Base-by-base conservation (phyloP, 2,797 vertebrate species). In the Cossypha dichroa region DNA sequence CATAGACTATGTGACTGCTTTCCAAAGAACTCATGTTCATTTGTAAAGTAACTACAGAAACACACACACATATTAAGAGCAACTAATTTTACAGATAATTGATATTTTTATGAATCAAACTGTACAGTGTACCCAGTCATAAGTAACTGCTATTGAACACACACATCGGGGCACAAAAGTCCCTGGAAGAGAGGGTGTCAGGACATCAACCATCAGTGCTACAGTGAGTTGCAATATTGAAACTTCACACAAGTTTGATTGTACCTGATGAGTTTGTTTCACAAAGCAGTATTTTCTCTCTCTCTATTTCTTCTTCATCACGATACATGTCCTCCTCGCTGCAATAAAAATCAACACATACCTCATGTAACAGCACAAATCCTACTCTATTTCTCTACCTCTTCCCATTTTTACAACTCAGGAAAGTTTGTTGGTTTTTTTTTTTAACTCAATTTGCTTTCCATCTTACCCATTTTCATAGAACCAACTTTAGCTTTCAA, bases 271-370 rank as follows among this genome's bases (percentile, higher is more conserved):
- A 77, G 80, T 59, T 96, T 62, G 74, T 95, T 96, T 97, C 97
- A 97, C 40, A 86, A 76, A 96, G 95, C 11, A 96, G 43, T 45
- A 96, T 93, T 90, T 96, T 98, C 79, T 98, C 97, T 90, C 98
- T 98, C 95, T 98, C 96, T 96, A 99, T 98, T 97, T 99, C 99
- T 93, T 99, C 98, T 25, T 97, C 98, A 46, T 98, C 99, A 95
- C 98, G 98, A 97, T 99, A 99, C 91, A 99, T 96, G 95, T 99
- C 99, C 97, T 99, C 98, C 68, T 98, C 98, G 29, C 99, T 99
- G 96, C 75, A 97, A 96, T 63, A 95, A 97, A 94, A 97, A 94
- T 12, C 70, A 88, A 64, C 49, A 68, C 31, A 85, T n/a, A 94
- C 41, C 86, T 97, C 78, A 97, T 2, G 5, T 62, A 96, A 90